phyloP scores from a whole-genome alignment of 2,113 vertebrate species.

The Halichoerus grypus region DNA sequence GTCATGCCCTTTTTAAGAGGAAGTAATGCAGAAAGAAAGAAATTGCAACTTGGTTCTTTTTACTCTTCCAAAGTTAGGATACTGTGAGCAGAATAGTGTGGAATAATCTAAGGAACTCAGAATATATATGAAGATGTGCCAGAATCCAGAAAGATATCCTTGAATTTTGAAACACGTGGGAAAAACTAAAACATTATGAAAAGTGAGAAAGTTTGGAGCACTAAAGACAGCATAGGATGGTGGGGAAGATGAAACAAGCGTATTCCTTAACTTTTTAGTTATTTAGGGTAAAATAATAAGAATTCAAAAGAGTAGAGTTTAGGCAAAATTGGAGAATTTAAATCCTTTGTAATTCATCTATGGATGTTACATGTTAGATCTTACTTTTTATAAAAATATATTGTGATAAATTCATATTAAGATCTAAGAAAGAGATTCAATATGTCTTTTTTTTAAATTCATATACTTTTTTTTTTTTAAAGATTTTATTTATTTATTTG shows the following conservation, averaged over 20 bases:
- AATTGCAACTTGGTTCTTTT: neutral
- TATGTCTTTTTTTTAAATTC: neutral
- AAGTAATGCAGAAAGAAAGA: neutral
- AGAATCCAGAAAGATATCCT: neutral
- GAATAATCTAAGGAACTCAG: neutral
- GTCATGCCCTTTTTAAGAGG: neutral
- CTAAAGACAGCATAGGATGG: neutral
- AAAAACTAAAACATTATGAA: neutral
- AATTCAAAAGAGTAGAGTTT: neutral
- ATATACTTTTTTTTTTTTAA: too few relatives aligned
- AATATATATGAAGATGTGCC: neutral
- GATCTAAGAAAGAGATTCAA: neutral
- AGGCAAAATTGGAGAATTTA: neutral
- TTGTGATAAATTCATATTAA: slow-evolving; percentile 19
- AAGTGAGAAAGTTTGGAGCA: neutral
- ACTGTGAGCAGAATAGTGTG: neutral
- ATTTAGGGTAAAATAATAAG: neutral
- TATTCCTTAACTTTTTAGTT: neutral
- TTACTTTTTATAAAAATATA: slow-evolving; percentile 16
- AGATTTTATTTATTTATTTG: too few relatives aligned
- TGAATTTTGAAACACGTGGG: neutral
- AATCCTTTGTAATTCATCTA: neutral
- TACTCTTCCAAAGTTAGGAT: neutral
- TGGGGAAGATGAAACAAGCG: neutral
- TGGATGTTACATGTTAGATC: neutral